A percentile compares a stretch with the other conserved stretches of the same genome.
Conservation (phyloP, 2,888 invertebrate genomes). For the Drosophila mayaguana region DNA sequence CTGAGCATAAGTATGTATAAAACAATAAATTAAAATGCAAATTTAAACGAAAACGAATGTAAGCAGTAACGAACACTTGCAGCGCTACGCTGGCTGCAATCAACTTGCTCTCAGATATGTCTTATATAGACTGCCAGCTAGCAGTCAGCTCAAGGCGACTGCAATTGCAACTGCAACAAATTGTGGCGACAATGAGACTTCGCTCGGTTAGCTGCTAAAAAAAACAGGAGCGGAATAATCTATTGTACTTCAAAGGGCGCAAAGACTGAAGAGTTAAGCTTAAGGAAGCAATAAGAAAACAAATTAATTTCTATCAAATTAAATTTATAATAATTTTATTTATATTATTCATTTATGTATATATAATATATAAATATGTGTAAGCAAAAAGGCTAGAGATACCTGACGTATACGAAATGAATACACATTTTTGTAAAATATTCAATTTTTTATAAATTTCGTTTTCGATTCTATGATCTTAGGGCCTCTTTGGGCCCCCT, state of each 20-base stretch:
- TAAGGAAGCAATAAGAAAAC: no score
- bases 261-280: neutral
- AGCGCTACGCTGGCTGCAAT: slow-evolving; percentile 23
- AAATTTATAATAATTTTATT: no score
- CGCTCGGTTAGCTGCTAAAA: slow-evolving; percentile 9
- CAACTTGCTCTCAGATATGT: slow-evolving; percentile 35
- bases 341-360: no score
- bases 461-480: neutral
- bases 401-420: no score
- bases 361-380: no score
- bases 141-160: slow-evolving; percentile 42
- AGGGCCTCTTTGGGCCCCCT: neutral
- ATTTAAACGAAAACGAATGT: slow-evolving; percentile 68
- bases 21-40: slow-evolving; percentile 76
- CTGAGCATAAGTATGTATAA: slow-evolving; percentile 9
- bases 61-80: slow-evolving; percentile 55
- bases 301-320: neutral
- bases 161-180: slow-evolving; percentile 27
- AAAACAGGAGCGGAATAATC: slow-evolving; percentile 28
- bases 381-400: no score
- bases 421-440: no score
- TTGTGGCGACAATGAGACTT: slow-evolving; percentile 55
- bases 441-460: neutral
- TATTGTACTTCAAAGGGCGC: neutral
- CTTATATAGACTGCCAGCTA: slow-evolving; percentile 27